Evolutionary conservation across 2,888 invertebrate genomes (phyloP).

Genomic region (Euspilapteryx auroguttella): DNA sequence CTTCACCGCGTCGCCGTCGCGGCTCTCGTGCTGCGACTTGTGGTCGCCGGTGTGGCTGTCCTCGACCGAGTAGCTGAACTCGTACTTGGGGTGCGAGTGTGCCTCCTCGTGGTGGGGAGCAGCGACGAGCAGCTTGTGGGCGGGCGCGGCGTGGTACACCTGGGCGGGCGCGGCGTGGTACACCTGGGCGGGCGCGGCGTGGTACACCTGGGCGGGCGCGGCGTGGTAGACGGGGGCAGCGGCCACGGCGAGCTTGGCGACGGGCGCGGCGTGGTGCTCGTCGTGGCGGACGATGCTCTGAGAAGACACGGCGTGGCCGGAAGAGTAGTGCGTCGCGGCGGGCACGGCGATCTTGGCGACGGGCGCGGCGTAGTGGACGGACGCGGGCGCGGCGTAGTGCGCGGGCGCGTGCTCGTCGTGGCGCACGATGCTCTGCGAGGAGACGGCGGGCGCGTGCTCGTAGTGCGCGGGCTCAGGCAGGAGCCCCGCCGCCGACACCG

Average conservation of each 20-base stretch:
- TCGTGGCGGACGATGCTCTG: constrained; percentile 34
- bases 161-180: constrained; percentile 10
- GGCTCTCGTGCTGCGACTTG: constrained; percentile 30
- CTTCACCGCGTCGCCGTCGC: constrained; percentile 34
- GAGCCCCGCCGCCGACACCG: constrained; percentile 17
- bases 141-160: constrained; percentile 6
- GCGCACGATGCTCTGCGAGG: constrained; percentile 28
- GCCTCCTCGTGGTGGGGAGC: constrained; percentile 6
- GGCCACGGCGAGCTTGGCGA: constrained; percentile 6
- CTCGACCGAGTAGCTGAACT: constrained; percentile 35
- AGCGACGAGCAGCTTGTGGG: constrained; percentile 9
- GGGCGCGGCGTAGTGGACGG: constrained; percentile 12
- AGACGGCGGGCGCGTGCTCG: constrained; percentile 24
- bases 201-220: constrained; percentile 8
- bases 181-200: constrained; percentile 6
- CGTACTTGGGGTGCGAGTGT: constrained; percentile 16
- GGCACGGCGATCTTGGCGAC: constrained; percentile 7
- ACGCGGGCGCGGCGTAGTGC: constrained; percentile 9
- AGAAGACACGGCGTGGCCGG: constrained; percentile 10
- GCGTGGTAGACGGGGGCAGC: constrained; percentile 11
- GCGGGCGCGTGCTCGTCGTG: constrained; percentile 20
- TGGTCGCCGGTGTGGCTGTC: constrained; percentile 41
- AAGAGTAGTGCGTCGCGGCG: constrained; percentile 4
- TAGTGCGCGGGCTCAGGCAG: constrained; percentile 24
- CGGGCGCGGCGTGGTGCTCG: constrained; percentile 18